These are phyloP conservation scores for Paedocypris micromegethes DNA, from an alignment of 2,797 vertebrate genomes.

Conservation along the genomic window DNA sequence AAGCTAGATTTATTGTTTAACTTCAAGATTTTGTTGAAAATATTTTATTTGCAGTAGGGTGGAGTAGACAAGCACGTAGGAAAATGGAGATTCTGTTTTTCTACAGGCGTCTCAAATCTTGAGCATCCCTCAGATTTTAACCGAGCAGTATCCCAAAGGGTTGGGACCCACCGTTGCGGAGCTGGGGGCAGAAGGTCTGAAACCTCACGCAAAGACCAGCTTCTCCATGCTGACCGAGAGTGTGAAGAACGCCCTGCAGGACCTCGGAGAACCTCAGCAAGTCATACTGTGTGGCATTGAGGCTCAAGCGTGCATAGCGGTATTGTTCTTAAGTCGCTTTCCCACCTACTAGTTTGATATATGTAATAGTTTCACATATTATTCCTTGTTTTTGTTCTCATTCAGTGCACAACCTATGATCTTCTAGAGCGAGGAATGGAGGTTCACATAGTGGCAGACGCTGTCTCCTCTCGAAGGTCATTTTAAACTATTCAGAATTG, in stretches of 20 bases:
- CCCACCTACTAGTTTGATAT: neutral
- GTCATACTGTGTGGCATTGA: constrained; percentile 87
- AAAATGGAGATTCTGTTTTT: neutral
- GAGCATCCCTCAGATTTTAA: constrained; percentile 73
- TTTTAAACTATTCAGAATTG: neutral
- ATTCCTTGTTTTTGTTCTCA: constrained; percentile 16
- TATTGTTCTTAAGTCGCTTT: constrained; percentile 52
- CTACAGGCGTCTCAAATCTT: constrained; percentile 72
- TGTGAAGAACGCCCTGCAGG: constrained; percentile 63
- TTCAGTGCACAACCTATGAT: constrained; percentile 79
- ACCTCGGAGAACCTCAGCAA: constrained; percentile 68
- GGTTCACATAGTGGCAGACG: constrained; percentile 84
- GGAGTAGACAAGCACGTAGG: too few relatives aligned
- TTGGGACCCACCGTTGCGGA: constrained; percentile 84
- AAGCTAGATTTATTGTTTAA: too few relatives aligned
- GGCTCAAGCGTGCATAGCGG: constrained; percentile 82
- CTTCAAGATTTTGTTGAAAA: too few relatives aligned
- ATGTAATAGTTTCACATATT: neutral
- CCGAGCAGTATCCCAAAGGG: constrained; percentile 85
- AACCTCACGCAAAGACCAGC: constrained; percentile 72
- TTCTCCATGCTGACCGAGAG: constrained; percentile 82
- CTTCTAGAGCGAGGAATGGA: constrained; percentile 79
- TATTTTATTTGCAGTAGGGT: too few relatives aligned
- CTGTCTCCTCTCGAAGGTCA: constrained; percentile 82
- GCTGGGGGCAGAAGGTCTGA: constrained; percentile 71